Base-by-base conservation (phyloP, 2,797 vertebrate species). In the Scyliorhinus canicula region DNA sequence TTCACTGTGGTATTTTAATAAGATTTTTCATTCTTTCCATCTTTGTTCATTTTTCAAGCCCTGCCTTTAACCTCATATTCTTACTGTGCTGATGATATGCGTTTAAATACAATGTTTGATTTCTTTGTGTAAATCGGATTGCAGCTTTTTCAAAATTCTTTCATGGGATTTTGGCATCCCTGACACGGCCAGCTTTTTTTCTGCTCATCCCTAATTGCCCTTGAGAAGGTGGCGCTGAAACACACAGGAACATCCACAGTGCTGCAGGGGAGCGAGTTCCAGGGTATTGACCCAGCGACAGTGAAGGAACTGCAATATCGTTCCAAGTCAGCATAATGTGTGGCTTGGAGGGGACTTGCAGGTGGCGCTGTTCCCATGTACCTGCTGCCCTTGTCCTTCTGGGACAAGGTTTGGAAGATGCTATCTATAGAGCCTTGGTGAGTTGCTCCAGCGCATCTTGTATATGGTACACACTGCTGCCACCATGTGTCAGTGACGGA, bases 1-100 rank as follows among this genome's bases (percentile, higher is more conserved):
- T 69, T 93, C 93, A 28, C 67, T 93, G 11, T 50, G 67, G 31
- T 31, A 74, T 94, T 71, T 94, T 35, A 94, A 74, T 94, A 55
- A 50, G 91, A 47, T 14, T 67, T 44, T 88, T 88, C 55, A 60
- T 65, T 91, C 88, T 40, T 44, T 91, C 44, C 60, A 26, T 63
- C 24, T 52, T 93, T 26, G 44, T 6, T 47, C 40, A 9, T 52
- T 94, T 94, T 50, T 93, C 63, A 50, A 28, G 35, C 28, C 31
- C 67, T 52, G 44, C 47, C 31, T 71, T 94, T 52, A 31, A 94
- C 47, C 14, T 55, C n/a, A 55, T 60, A 21, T 52, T 94, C 14
- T 93, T 47, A 60, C 52, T 90, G 31, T 19, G 7, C 57, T 90
- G 14, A 88, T 90, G 86, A 60, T 5, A 57, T 35, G 35, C 21